These are phyloP conservation scores for Cryptops parisi DNA, from an alignment of 2,888 invertebrate species.

Conservation along the genomic window DNA sequence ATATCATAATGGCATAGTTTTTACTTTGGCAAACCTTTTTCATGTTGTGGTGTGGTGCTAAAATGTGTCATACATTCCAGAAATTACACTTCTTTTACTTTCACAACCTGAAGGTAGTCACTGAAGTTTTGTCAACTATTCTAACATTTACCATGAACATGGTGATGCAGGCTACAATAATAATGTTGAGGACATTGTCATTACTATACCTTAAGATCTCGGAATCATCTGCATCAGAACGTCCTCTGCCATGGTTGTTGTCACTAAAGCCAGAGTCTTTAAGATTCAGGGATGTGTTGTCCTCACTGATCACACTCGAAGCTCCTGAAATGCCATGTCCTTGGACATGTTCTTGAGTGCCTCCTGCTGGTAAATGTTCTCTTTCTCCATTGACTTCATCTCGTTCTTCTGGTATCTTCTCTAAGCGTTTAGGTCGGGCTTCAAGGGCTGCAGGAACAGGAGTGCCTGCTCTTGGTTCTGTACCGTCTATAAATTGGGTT, in stretches of 20 bases:
- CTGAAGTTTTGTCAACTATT: no score
- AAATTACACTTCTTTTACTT: no score
- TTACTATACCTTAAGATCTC: constrained; percentile 9
- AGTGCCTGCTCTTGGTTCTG: neutral
- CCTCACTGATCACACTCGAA: neutral
- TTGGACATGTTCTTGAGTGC: neutral
- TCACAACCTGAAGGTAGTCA: no score
- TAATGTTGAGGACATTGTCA: no score
- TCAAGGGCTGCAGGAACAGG: neutral
- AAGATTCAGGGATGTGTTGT: neutral
- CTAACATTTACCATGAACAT: no score
- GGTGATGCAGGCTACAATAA: no score
- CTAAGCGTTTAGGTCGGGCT: neutral
- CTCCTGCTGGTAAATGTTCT: neutral
- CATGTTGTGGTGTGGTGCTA: no score
- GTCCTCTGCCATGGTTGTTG: constrained; percentile 4
- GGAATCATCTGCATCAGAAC: constrained; percentile 8
- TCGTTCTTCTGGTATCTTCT: constrained; percentile 8
- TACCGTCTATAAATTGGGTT: neutral
- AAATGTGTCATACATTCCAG: no score
- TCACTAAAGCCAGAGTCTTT: constrained; percentile 13
- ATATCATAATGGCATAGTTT: no score
- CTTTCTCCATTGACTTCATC: neutral
- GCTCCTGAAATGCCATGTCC: neutral
- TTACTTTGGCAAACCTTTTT: no score